Base-by-base conservation (phyloP, 2,113 vertebrate genomes). In the Stigmatopora argus region DNA sequence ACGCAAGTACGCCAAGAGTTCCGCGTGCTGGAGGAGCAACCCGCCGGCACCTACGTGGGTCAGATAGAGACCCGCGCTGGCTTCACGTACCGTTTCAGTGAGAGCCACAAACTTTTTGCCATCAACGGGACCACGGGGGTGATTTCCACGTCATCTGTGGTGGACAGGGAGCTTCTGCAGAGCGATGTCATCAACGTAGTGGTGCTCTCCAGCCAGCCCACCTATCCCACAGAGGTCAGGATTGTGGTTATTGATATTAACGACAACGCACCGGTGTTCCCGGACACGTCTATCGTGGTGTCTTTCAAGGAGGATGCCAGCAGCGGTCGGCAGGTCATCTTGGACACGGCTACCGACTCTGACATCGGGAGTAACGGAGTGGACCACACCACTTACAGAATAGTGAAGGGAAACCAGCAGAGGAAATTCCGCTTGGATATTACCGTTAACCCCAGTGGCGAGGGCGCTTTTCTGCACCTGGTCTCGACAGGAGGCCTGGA, bases 401-500 rank as follows among this genome's bases (percentile, higher is more conserved):
- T 99, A 14, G 87, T 98, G 72, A 89, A 83, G 0, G 97, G 97
- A 69, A 97, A 99, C 13, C 93, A 96, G 76, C 93, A 93, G 65
- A 94, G 94, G 0, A 93, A 87, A 3, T 99, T 99, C 82, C 92
- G 94, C 21, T 81, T 99, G 87, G 96, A 97, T 85, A 89, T 98
- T 83, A 99, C 97, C 12, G 92, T 98, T 66, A 98, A 97, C 72
- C 97, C 97, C 1, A 97, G 97, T n/a, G 97, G 97, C 0, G 95
- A 98, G 89, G 96, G 97, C 17, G 96, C 96, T 14, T 99, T 99
- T 87, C 69, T 99, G 86, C 96, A 99, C 68, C 89, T 99, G 5
- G 96, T 98, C 34, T 96, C 96, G 17, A 91, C 91, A 0, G 95
- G 95, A 0, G 95, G 95, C 23, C 81, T 99, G 89, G 96, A 99